Conservation (phyloP, 2,113 vertebrate species). For the Passerina amoena region DNA sequence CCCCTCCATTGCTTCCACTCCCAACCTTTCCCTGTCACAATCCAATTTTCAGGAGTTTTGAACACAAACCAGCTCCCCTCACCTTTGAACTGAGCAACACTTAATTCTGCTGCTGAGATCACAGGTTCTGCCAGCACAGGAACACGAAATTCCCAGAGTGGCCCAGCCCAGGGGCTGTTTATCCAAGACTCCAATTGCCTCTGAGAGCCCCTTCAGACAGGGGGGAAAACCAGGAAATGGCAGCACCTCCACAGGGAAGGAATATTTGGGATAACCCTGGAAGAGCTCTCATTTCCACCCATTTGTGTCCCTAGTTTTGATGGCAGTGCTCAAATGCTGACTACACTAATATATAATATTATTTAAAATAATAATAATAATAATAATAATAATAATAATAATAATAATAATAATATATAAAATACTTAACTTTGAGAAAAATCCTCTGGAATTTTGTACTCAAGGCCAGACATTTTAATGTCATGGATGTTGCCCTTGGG, state of each 20-base stretch:
- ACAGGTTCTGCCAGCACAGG: neutral
- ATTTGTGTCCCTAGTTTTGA: neutral
- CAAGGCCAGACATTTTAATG: neutral
- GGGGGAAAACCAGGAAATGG: neutral
- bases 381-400: no score
- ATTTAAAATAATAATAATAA: no score
- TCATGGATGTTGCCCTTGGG: neutral
- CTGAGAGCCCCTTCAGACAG: rapidly evolving
- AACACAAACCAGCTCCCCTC: neutral
- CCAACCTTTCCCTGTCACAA: neutral
- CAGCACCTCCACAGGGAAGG: neutral
- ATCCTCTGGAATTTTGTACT: neutral
- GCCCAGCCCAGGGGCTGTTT: neutral
- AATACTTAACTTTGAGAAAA: rapidly evolving
- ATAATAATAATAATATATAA: no score
- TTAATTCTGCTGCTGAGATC: neutral
- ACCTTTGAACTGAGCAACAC: neutral
- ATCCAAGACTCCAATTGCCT: neutral
- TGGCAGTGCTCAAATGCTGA: neutral
- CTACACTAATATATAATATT: neutral
- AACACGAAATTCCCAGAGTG: neutral
- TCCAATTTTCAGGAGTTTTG: neutral
- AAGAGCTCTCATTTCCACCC: neutral
- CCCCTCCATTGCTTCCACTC: neutral
- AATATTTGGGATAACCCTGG: neutral